A percentile compares a stretch with the other conserved stretches of the same genome.
These are phyloP conservation scores for Anseranas semipalmata DNA, from an alignment of 2,113 vertebrate species.

Conservation along the genomic window DNA sequence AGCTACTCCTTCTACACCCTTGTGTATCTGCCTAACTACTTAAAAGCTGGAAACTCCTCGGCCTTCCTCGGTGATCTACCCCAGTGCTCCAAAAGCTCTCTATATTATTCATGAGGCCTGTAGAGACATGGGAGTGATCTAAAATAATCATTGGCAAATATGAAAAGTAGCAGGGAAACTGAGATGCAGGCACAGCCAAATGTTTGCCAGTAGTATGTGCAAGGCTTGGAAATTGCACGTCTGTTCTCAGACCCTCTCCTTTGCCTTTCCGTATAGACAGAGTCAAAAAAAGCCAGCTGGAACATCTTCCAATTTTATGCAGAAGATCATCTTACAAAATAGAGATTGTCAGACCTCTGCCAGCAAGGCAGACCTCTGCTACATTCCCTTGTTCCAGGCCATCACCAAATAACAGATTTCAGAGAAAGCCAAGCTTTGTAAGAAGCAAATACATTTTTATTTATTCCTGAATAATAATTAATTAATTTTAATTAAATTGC, in stretches of 20 bases:
- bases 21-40: not conserved
- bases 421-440: not conserved
- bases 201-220: rapidly evolving
- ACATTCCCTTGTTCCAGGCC: not conserved
- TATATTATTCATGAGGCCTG: not conserved
- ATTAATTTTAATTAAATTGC: not conserved
- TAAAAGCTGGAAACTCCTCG: not conserved
- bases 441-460: not conserved
- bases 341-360: not conserved
- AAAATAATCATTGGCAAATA: not conserved
- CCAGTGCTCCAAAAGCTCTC: not conserved
- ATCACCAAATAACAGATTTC: not conserved
- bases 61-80: not conserved
- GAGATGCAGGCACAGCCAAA: not conserved
- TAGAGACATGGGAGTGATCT: not conserved
- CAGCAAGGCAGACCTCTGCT: not conserved
- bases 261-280: not conserved
- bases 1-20: not conserved
- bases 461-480: not conserved
- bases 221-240: not conserved
- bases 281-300: conserved; percentile 7
- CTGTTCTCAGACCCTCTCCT: not conserved
- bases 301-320: not conserved
- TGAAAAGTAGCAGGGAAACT: not conserved
- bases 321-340: conserved; percentile 30